Evolutionary conservation across 2,797 vertebrate genomes (phyloP), one percentile per base, ranked within the genome.

Genomic region (Anableps anableps): DNA sequence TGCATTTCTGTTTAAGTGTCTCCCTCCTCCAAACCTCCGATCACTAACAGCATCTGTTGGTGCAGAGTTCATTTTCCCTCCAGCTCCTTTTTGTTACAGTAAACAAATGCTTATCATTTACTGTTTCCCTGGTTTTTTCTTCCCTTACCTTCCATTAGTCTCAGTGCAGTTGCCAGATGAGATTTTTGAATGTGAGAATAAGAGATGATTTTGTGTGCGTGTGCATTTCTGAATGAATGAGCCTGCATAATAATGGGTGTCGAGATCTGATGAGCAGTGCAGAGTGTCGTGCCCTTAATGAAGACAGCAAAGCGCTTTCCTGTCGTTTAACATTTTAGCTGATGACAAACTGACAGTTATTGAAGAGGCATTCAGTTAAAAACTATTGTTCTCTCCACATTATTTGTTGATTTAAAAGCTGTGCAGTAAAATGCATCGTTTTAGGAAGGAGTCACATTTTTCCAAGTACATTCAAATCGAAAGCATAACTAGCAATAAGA

Each of bases 161-260:
- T 93, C 84, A 87, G 87, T 93, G 92, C 90, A 94, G 92, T 94
- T 90, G 93, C 93, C 93, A 74, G 88, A 92, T 45, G 89, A 96
- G 93, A 94, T 95, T 95, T 90, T 85, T 83, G 76, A 81, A 84
- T 89, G 58, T 75, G 79, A 82, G 85, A 81, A 84, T 41, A 55
- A 29, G 53, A 72, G 68, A 36, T 83, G 79, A 70, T 75, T 74
- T 79, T 43, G 66, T 66, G 76, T 72, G 77, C 26, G 45, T 71
- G 60, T 19, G 58, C 43, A n/a, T 72, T 79, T 82, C 62, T 48
- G 76, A 74, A 80, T 80, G 80, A 84, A 72, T 81, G 16, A 71
- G 80, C 76, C 79, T 78, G 82, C 58, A 47, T 77, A 34, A 55
- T 38, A 41, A 83, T 62, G 79, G 48, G 75, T 51, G 31, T 91